Percentiles rank a stretch among this genome's conserved stretches.
phyloP scores from a whole-genome alignment of 1,140 invertebrate species.

The Parasteatoda tepidariorum region DNA sequence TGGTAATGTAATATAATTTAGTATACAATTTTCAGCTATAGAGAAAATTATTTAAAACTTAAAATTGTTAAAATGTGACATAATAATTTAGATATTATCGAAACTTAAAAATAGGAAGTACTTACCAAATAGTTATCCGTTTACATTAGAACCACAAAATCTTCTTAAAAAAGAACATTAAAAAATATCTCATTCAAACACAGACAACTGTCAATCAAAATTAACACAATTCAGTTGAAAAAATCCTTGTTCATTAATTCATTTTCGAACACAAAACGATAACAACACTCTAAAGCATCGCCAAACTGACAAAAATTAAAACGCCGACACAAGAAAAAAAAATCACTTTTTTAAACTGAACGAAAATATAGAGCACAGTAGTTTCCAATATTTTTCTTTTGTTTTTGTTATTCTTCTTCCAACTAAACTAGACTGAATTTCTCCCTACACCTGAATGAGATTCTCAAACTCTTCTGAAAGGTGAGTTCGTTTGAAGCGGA shows the following conservation, averaged over 20 bases:
- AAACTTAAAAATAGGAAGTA: too few species aligned
- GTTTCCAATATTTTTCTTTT: neutral
- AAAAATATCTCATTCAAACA: neutral
- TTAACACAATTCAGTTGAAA: too few species aligned
- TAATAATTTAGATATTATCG: too few species aligned
- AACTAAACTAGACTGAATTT: neutral
- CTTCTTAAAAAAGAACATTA: neutral
- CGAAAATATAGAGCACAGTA: neutral
- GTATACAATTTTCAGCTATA: too few species aligned
- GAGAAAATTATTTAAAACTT: too few species aligned
- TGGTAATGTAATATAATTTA: too few species aligned
- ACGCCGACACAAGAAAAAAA: neutral
- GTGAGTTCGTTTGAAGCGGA: constrained; percentile 40
- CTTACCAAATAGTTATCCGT: neutral
- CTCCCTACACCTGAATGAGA: neutral
- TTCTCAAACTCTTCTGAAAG: neutral
- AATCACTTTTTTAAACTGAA: neutral
- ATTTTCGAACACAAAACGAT: neutral
- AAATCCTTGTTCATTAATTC: neutral
- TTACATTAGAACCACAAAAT: neutral
- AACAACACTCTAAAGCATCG: neutral
- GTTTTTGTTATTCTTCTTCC: neutral
- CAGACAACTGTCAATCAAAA: neutral
- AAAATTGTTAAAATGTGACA: too few species aligned
- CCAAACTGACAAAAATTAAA: neutral